Base-by-base conservation (phyloP, 2,797 vertebrate species). In the Darevskia nairensis region DNA sequence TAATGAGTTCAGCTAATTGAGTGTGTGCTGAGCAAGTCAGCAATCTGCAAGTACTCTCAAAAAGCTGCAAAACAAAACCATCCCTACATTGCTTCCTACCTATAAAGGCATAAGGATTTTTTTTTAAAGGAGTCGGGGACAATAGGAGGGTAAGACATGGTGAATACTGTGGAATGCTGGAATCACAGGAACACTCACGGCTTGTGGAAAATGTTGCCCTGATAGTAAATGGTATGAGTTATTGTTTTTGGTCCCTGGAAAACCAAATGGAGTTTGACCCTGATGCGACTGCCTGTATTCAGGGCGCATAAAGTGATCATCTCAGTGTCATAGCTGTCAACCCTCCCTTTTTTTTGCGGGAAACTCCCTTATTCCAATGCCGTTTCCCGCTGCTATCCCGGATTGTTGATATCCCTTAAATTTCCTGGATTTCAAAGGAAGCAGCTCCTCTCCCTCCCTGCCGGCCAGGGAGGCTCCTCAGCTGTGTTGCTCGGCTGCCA, bases 1-100 rank as follows among this genome's bases (percentile, higher is more conserved):
- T 94, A 94, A 95, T 95, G 92, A 96, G 93, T 89, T 92, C 90
- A 93, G 84, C 93, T 95, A 95, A 95, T 94, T 95, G 94, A 91
- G 93, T 89, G 85, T 93, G 83, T 91, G 93, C 32, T 94, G 89
- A 93, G 78, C 85, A 91, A 94, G 91, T 86, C 90, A 93, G 92
- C 87, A 89, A 32, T 75, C 88, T 87, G 87, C 41, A 88, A 27
- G 90, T 93, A 91, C 44, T 25, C 6, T 46, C 29, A n/a, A 76
- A 80, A 29, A 80, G 44, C n/a, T 50, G 27, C 69, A 61, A 80
- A 41, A 66, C 8, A 61, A 80, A 86, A 41, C 71, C 27, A 17
- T 72, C 80, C 87, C 85, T 91, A 91, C 64, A 87, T 90, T 89
- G 90, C 87, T 92, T 90, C 89, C 92, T 92, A 90, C 87, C 82